Evolutionary conservation across 2,888 invertebrate genomes (phyloP), one percentile per base, ranked within the genome.

Genomic region (Anaspis maculata): DNA sequence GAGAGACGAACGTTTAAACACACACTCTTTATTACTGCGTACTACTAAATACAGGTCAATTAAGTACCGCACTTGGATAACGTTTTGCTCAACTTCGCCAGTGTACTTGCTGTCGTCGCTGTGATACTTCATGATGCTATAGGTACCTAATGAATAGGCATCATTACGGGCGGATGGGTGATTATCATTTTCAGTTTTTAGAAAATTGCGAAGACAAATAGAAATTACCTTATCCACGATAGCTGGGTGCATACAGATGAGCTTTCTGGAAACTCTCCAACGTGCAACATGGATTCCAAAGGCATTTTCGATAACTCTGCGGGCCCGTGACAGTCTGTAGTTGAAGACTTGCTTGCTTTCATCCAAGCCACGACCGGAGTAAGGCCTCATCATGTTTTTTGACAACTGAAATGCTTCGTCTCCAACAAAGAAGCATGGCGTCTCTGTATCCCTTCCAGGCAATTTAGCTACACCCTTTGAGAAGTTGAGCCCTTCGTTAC

Each of bases 251-350:
- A 9, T 19, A 5, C 9, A 6, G 5, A 24, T 24, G 4, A 11
- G 24, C 12, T 9, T 5, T 24, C 5, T 10, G 4, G 10, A 24
- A 7, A 24, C 10, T 10, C 24, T 5, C 24, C 24, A 24, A 5
- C 24, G 9, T 5, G 24, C 24, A 5, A 24, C 24, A 4, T 7
- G 10, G 5, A 24, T 24, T 4, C 24, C 24, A 10, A 24, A 24
- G 4, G 28, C 10, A 28, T 28, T 28, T 15, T 28, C 28, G 9
- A 15, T 28, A 5, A 16, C 15, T 5, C 28, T 15, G 16, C 2
- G 28, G n/a, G 28, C 28, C 10, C 28, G 11, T 10, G 15, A 15
- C n/a, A 28, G 16, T 7, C 28, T 7, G 14, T 28, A 28, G 15
- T 28, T 28, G 15, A 15, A 28, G n/a, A 28, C 15, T n/a, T 10